A percentile compares a stretch with the other conserved stretches of the same genome.
phyloP scores from a whole-genome alignment of 2,888 invertebrate genomes.

The Cheilosia soror region DNA sequence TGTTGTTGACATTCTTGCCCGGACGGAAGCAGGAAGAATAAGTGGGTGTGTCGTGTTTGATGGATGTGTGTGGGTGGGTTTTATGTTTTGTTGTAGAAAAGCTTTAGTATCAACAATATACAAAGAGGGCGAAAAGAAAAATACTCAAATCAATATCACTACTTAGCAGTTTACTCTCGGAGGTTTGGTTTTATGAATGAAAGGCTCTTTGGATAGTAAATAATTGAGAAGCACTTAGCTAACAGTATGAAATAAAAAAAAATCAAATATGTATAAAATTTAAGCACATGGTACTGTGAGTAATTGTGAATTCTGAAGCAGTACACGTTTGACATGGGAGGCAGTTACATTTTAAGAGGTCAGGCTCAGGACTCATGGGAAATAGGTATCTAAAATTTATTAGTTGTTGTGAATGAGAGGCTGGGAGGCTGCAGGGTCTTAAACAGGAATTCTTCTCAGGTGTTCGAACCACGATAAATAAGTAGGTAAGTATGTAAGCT shows the following conservation, averaged over 20 bases:
- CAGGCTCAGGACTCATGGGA: too few species aligned
- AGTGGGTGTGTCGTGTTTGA: constrained; percentile 4
- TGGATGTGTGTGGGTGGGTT: background rate
- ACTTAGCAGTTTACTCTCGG: constrained; percentile 32
- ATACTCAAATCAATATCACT: constrained; percentile 34
- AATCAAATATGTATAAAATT: background rate
- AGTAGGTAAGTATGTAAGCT: too few species aligned
- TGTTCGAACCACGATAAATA: too few species aligned
- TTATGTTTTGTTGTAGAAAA: background rate
- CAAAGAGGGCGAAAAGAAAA: background rate
- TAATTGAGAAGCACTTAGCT: background rate
- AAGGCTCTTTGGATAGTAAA: background rate
- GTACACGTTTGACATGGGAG: too few species aligned
- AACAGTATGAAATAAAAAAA: background rate
- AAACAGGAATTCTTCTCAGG: too few species aligned
- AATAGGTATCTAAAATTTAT: too few species aligned
- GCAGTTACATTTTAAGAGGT: too few species aligned
- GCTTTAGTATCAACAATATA: background rate
- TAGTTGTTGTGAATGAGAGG: too few species aligned
- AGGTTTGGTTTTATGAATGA: background rate
- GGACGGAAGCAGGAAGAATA: constrained; percentile 35
- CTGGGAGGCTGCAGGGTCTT: too few species aligned
- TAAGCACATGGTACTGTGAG: too few species aligned
- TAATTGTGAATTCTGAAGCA: too few species aligned
- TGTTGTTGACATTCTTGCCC: constrained; percentile 66